phyloP scores from a whole-genome alignment of 1,140 invertebrate genomes.

The Hylaeus anthracinus region DNA sequence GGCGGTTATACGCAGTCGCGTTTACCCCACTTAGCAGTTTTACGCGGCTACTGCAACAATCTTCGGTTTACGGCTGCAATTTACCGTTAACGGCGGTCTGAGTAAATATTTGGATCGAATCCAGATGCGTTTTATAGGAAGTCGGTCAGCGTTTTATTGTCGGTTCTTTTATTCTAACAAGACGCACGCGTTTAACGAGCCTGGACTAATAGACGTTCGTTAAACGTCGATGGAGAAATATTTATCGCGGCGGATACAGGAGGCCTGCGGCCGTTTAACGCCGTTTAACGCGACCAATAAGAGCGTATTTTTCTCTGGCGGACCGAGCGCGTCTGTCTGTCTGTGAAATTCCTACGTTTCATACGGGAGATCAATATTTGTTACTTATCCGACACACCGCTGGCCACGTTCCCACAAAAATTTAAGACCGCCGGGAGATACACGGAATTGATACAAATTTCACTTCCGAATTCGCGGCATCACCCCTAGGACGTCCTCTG shows the following conservation, averaged over 20 bases:
- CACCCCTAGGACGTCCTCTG: too few relatives aligned
- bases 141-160: constrained; percentile 32
- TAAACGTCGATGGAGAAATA: constrained; percentile 46
- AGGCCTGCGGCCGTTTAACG: background rate
- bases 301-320: background rate
- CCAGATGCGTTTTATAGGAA: constrained; percentile 38
- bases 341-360: background rate
- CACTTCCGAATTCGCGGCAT: too few relatives aligned
- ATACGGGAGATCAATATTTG: constrained; percentile 25
- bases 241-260: constrained; percentile 39
- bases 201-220: constrained; percentile 36
- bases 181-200: background rate
- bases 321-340: background rate
- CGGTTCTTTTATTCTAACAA: constrained; percentile 27
- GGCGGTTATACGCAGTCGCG: constrained; percentile 11
- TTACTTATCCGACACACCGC: background rate
- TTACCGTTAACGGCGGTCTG: background rate
- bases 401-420: background rate
- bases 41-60: constrained; percentile 46
- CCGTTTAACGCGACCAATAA: constrained; percentile 5
- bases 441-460: too few relatives aligned
- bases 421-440: background rate
- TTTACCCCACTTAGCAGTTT: constrained; percentile 35
- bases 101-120: constrained; percentile 39
- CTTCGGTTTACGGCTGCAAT: constrained; percentile 31